phyloP scores from a whole-genome alignment of 2,888 invertebrate species.

The Pachydiplax longipennis region DNA sequence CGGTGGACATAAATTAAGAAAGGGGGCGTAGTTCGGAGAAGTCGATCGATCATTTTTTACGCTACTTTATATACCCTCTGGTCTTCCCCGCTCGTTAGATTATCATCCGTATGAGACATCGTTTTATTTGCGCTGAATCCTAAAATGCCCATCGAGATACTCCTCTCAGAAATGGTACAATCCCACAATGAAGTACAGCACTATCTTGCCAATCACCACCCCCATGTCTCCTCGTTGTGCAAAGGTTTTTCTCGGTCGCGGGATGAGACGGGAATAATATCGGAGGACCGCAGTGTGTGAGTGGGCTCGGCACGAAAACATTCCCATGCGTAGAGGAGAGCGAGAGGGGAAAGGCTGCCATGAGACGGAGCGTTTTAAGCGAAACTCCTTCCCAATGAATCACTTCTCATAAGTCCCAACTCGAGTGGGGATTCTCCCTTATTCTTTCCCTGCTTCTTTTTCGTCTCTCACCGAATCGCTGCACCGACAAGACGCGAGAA shows the following conservation, averaged over 20 bases:
- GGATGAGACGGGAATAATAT: not conserved
- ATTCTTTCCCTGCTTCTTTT: not conserved
- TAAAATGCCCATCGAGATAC: too few species aligned
- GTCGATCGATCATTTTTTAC: too few species aligned
- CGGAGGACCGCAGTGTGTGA: not conserved
- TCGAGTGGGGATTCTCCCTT: not conserved
- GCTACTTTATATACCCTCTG: too few species aligned
- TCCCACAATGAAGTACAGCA: too few species aligned
- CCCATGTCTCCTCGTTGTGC: too few species aligned
- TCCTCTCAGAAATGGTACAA: too few species aligned
- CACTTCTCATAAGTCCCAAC: conserved; percentile 8
- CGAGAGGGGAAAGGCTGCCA: conserved; percentile 5
- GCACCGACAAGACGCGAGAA: not conserved
- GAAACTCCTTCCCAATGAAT: conserved; percentile 41
- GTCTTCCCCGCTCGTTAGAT: too few species aligned
- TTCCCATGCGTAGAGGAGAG: conserved; percentile 24
- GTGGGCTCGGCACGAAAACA: conserved; percentile 14
- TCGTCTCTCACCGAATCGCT: not conserved
- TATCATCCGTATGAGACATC: too few species aligned
- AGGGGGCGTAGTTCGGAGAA: too few species aligned
- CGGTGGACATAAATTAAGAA: too few species aligned
- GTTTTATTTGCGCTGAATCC: too few species aligned
- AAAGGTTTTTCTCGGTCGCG: not conserved
- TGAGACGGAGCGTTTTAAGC: conserved; percentile 8
- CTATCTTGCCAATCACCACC: too few species aligned